Evolutionary conservation across 1,140 invertebrate genomes (phyloP), one percentile per base, ranked within the genome.

Genomic region (Lasaia peninsularis): DNA sequence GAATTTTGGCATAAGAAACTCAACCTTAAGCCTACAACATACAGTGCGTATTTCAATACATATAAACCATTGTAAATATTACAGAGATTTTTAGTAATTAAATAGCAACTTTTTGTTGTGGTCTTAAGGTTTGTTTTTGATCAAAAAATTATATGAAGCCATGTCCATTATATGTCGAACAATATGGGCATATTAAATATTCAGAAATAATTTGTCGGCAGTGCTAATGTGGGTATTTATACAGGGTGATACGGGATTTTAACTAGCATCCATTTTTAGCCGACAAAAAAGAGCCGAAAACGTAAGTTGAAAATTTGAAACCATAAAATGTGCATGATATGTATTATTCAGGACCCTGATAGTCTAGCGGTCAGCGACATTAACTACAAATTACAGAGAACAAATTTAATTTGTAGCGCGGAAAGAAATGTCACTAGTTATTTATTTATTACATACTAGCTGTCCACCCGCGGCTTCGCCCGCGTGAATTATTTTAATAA

Each of bases 101-200:
- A 61, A 14, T 51, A 20, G 32, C 20, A 24, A 60, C 51, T 48
- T 60, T 60, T 32, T 54, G 16, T 5, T 8, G 33, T 10, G 14
- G 20, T 10, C 51, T 58, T 62, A 66, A 56, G 54, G 53, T 53
- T 48, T 53, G 28, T 14, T 51, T 51, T 28, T 11, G 49, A 21
- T 40, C 24, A 16, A 51, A 51, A 24, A 24, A 14, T 31, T 51
- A 14, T 51, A 16, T 18, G 14, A 9, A 16, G 10, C 21, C 18
- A 11, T 49, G 52, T 60, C 52, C 61, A 66, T 66, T 67, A 60
- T 60, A 37, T 60, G 52, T 48, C 33, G 56, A 66, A 66, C 67
- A 69, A 69, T 65, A 65, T 69, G 63, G 40, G 62, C 44, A 59
- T 55, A 68, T 72, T 68, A 72, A 72, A 69, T 62, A 69, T 72